Evolutionary conservation across 2,113 vertebrate species (phyloP).

Genomic region (Tonatia bakeri): DNA sequence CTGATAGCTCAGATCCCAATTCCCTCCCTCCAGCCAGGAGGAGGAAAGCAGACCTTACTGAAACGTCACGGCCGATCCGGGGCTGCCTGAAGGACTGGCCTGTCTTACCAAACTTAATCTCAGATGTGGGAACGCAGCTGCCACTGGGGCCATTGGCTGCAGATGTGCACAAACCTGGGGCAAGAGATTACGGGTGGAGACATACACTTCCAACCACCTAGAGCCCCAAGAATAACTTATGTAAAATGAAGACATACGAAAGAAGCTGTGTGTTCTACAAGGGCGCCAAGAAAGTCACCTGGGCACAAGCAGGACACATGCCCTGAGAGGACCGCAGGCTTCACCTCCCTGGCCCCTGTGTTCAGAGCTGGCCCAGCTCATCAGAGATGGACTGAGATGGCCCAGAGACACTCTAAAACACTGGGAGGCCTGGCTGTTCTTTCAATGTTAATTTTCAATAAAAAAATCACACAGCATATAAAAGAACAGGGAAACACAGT

Average conservation of each 20-base stretch:
- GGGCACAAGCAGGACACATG: not conserved
- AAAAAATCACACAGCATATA: not conserved
- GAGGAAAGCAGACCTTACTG: not conserved
- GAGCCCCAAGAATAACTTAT: not conserved
- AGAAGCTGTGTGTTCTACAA: not conserved
- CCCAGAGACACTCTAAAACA: not conserved
- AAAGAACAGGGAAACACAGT: not conserved
- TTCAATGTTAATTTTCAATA: not conserved
- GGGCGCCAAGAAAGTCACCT: not conserved
- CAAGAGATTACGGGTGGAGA: not conserved
- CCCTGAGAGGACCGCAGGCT: not conserved
- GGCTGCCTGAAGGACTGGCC: not conserved
- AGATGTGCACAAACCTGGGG: not conserved
- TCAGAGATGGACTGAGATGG: not conserved
- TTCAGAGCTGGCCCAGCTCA: not conserved
- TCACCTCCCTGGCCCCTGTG: not conserved
- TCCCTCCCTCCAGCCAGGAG: not conserved
- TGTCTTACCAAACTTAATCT: not conserved
- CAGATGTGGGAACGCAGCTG: not conserved
- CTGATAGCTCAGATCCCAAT: not conserved
- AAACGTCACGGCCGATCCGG: not conserved
- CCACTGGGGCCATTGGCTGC: not conserved
- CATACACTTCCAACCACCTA: too few relatives aligned
- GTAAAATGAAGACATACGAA: not conserved
- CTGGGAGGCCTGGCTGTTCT: not conserved